Evolutionary conservation across 2,113 vertebrate genomes (phyloP).

Genomic region (Andinoacara biseriatus): DNA sequence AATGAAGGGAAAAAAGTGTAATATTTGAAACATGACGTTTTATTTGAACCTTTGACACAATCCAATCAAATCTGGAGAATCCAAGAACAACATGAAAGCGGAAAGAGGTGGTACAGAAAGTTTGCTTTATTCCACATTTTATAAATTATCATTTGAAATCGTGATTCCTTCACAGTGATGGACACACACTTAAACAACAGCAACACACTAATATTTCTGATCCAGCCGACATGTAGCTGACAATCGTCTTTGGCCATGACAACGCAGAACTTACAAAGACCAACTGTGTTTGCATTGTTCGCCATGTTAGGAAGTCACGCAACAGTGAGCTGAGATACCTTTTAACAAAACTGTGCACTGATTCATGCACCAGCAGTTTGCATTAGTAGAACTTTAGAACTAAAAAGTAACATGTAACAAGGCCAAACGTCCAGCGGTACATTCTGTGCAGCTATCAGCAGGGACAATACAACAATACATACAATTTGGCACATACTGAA

Average conservation of each 20-base stretch:
- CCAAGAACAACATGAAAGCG: not conserved
- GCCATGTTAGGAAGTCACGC: not conserved
- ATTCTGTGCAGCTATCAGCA: too few species aligned
- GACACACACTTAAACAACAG: not conserved
- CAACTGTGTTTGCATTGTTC: not conserved
- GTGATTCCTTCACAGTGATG: not conserved
- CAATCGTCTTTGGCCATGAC: conserved; percentile 10
- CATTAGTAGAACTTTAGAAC: too few species aligned
- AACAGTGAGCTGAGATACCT: not conserved
- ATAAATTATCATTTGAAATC: not conserved
- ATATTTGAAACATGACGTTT: not conserved
- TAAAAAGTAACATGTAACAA: too few species aligned
- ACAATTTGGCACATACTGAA: not conserved
- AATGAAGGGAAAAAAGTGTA: not conserved
- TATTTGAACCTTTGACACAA: not conserved
- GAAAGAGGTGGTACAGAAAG: not conserved
- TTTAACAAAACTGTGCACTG: too few species aligned
- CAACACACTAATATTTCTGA: not conserved
- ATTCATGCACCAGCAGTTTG: too few species aligned
- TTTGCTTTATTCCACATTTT: conserved; percentile 32
- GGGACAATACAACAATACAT: too few species aligned
- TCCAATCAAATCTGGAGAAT: not conserved
- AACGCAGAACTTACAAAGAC: not conserved
- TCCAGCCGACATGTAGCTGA: not conserved
- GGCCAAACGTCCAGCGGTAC: too few species aligned